A percentile compares a stretch with the other conserved stretches of the same genome.
Conservation (phyloP, 2,888 invertebrate species). For the Rutpela maculata region DNA sequence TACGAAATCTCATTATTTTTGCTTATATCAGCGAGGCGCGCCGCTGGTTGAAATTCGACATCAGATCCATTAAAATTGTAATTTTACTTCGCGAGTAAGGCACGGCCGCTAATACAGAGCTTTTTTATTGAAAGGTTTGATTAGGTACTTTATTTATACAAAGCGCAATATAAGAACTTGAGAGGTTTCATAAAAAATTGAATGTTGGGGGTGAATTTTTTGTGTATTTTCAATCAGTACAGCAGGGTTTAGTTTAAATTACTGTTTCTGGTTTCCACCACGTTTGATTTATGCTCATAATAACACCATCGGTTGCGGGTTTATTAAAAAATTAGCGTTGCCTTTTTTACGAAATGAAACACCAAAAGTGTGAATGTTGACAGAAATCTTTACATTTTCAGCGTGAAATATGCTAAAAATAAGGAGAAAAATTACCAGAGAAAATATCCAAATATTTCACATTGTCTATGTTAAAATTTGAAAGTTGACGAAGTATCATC, state of each 20-base stretch:
- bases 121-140: slow-evolving; percentile 16
- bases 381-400: too few relatives aligned
- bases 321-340: not conserved
- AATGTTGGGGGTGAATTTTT: not conserved
- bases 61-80: slow-evolving; percentile 17
- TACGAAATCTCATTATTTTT: too few relatives aligned
- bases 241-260: not conserved
- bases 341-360: too few relatives aligned
- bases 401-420: too few relatives aligned
- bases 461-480: too few relatives aligned
- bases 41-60: not conserved
- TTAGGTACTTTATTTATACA: slow-evolving; percentile 18
- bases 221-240: not conserved
- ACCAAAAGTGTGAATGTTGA: too few relatives aligned
- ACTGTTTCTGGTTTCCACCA: not conserved
- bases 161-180: not conserved
- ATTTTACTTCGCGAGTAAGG: not conserved
- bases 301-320: not conserved
- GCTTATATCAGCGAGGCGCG: not conserved
- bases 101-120: not conserved
- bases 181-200: slow-evolving; percentile 17
- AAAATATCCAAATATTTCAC: too few relatives aligned
- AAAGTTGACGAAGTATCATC: too few relatives aligned
- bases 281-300: not conserved
- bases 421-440: too few relatives aligned